Conservation (phyloP, 2,888 invertebrate species). For the Hydrotaea cyrtoneurina region DNA sequence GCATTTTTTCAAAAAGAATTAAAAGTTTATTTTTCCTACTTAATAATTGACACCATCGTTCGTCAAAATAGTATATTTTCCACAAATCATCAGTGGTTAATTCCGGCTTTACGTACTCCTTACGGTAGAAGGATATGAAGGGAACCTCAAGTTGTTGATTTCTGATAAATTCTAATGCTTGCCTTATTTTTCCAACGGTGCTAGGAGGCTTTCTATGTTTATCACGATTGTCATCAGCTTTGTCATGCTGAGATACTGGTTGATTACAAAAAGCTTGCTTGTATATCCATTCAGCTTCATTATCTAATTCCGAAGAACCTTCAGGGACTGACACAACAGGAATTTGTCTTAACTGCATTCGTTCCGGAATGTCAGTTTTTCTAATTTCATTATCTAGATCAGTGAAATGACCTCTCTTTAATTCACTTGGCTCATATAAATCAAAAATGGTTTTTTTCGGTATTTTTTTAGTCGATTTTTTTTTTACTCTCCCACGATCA, state of each 20-base stretch:
- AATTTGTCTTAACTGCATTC: slow-evolving; percentile 94
- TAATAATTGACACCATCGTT: slow-evolving; percentile 95
- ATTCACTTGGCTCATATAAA: slow-evolving; percentile 97
- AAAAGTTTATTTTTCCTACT: slow-evolving; percentile 91
- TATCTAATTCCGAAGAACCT: slow-evolving; percentile 92
- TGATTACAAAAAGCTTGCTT: slow-evolving; percentile 94
- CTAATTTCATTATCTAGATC: slow-evolving; percentile 95
- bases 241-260: slow-evolving; percentile 88
- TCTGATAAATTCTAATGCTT: slow-evolving; percentile 96
- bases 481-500: slow-evolving; percentile 84
- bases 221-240: slow-evolving; percentile 76
- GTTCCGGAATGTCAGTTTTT: slow-evolving; percentile 93
- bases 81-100: slow-evolving; percentile 97
- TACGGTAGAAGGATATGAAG: slow-evolving; percentile 98
- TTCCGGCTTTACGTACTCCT: slow-evolving; percentile 98
- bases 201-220: slow-evolving; percentile 85
- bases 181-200: slow-evolving; percentile 93
- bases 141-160: slow-evolving; percentile 98
- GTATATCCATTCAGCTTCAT: slow-evolving; percentile 99
- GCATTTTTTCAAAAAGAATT: slow-evolving; percentile 94
- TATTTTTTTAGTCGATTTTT: slow-evolving; percentile 88
- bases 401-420: slow-evolving; percentile 97
- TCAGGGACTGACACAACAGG: slow-evolving; percentile 92
- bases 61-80: slow-evolving; percentile 98
- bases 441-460: slow-evolving; percentile 94